Evolutionary conservation across 2,888 invertebrate species (phyloP).

Genomic region (Metopia argyrocephala): DNA sequence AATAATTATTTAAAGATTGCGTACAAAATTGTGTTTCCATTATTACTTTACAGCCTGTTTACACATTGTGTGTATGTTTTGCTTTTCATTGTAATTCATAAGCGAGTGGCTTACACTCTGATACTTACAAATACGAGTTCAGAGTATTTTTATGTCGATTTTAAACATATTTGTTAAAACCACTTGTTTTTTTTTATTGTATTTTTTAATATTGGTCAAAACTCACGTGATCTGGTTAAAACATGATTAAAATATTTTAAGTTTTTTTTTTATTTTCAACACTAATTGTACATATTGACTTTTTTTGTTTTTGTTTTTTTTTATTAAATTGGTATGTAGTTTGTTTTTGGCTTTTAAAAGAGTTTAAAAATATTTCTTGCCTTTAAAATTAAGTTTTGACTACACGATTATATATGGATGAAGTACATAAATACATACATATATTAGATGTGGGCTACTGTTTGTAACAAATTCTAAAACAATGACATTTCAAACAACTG

Average conservation of each 20-base stretch:
- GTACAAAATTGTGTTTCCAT: not conserved
- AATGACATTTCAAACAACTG: no score
- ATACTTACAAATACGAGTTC: not conserved
- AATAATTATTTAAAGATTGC: not conserved
- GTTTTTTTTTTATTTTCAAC: not conserved
- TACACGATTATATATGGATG: no score
- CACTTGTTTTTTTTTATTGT: conserved; percentile 24
- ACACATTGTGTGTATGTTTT: not conserved
- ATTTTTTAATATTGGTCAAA: conserved; percentile 42
- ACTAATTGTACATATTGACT: not conserved
- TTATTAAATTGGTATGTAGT: not conserved
- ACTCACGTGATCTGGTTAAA: conserved; percentile 53
- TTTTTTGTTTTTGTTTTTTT: not conserved
- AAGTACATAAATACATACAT: no score
- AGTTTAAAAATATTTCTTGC: no score
- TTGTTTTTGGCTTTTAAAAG: no score
- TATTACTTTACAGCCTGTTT: not conserved
- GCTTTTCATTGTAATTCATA: not conserved
- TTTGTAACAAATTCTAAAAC: no score
- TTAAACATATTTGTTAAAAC: not conserved
- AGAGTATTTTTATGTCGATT: conserved; percentile 6
- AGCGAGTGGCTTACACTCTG: not conserved
- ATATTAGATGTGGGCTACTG: no score
- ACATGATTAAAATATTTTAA: conserved; percentile 11
- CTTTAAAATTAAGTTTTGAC: no score